A percentile compares a stretch with the other conserved stretches of the same genome.
Conservation (phyloP, 2,888 invertebrate species). For the Tenodera sinensis region DNA sequence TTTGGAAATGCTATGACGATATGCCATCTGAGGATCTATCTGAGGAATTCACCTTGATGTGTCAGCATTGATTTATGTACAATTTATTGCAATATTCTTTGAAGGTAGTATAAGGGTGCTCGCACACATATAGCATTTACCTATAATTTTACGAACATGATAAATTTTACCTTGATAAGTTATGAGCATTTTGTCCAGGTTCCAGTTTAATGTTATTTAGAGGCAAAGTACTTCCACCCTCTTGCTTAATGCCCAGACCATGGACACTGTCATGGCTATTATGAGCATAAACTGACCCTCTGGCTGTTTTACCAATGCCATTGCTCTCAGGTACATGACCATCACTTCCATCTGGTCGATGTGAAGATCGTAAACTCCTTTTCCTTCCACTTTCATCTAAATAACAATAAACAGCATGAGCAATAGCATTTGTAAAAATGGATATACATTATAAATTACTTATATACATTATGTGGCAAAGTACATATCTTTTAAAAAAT, state of each 20-base stretch:
- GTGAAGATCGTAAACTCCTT: conserved; percentile 34
- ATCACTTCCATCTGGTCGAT: conserved; percentile 8
- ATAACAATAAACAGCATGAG: background rate
- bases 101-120: no score
- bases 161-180: conserved; percentile 12
- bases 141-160: no score
- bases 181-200: background rate
- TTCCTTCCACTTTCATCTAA: conserved; percentile 24
- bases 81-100: no score
- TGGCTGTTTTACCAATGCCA: conserved; percentile 6
- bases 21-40: no score
- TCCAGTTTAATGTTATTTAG: conserved; percentile 8
- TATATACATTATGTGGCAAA: no score
- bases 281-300: background rate
- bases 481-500: no score
- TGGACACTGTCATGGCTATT: background rate
- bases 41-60: no score
- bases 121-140: no score
- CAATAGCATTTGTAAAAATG: no score
- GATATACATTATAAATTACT: no score
- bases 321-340: background rate
- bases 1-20: no score
- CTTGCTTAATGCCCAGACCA: background rate
- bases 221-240: background rate
- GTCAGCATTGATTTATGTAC: no score